Conservation (phyloP, 2,797 vertebrate genomes). For the Ceryle rudis region DNA sequence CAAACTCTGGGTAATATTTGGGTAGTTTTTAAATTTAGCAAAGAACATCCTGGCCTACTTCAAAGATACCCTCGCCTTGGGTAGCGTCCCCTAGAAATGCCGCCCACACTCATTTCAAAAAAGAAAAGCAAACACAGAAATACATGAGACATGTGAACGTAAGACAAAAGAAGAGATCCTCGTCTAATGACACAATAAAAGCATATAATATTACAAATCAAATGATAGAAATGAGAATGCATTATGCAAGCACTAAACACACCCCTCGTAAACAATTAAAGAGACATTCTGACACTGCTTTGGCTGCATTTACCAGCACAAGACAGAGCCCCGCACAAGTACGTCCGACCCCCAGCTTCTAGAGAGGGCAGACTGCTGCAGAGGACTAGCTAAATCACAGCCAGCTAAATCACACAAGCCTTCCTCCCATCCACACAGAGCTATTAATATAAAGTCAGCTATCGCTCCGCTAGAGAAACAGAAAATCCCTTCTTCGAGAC, state of each 20-base stretch:
- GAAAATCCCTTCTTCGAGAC: background rate
- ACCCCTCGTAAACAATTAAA: background rate
- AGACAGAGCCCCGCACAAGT: fast-evolving
- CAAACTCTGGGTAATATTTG: slow-evolving; percentile 84
- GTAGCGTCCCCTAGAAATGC: background rate
- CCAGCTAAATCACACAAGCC: background rate
- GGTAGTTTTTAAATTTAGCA: slow-evolving; percentile 81
- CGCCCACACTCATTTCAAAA: background rate
- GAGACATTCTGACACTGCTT: background rate
- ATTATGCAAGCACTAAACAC: background rate
- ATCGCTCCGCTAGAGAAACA: fast-evolving
- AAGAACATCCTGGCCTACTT: slow-evolving; percentile 88
- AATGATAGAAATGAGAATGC: background rate
- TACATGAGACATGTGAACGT: fast-evolving
- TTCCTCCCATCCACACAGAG: background rate
- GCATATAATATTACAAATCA: background rate
- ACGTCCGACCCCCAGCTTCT: fast-evolving
- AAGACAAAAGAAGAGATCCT: background rate
- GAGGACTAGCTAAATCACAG: background rate
- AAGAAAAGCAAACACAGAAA: background rate
- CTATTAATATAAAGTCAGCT: background rate
- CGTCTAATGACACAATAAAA: background rate
- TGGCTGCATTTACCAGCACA: background rate
- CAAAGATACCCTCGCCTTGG: slow-evolving; percentile 63
- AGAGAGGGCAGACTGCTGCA: background rate